A percentile compares a stretch with the other conserved stretches of the same genome.
Conservation (phyloP, 2,888 invertebrate genomes). For the Marasmarcha lunaedactyla region DNA sequence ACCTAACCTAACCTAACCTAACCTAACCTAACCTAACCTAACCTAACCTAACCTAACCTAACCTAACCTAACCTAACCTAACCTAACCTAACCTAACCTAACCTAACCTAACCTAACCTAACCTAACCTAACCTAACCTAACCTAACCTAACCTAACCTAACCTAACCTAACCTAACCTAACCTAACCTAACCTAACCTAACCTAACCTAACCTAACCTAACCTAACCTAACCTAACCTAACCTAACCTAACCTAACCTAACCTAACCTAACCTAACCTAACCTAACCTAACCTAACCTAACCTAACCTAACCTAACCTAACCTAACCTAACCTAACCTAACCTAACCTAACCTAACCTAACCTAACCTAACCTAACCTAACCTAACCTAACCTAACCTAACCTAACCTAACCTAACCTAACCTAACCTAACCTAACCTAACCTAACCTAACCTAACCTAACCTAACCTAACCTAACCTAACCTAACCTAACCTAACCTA, state of each 20-base stretch:
- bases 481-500: conserved; percentile 5
- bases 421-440: conserved; percentile 9
- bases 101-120: no score
- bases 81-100: no score
- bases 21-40: no score
- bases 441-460: conserved; percentile 9
- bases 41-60: no score
- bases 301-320: conserved; percentile 8
- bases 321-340: conserved; percentile 8
- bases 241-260: conserved; percentile 10
- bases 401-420: conserved; percentile 8
- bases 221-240: conserved; percentile 10
- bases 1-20: no score
- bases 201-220: conserved; percentile 10
- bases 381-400: conserved; percentile 8
- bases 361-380: conserved; percentile 8
- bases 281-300: conserved; percentile 8
- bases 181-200: conserved; percentile 11
- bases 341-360: conserved; percentile 7
- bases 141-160: no score
- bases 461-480: conserved; percentile 8
- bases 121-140: no score
- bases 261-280: conserved; percentile 9
- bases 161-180: conserved; percentile 9
- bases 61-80: no score